Percentiles rank a stretch among this genome's conserved stretches.
Evolutionary conservation across 2,888 invertebrate genomes (phyloP).

Genomic region (Epinotia nisella): DNA sequence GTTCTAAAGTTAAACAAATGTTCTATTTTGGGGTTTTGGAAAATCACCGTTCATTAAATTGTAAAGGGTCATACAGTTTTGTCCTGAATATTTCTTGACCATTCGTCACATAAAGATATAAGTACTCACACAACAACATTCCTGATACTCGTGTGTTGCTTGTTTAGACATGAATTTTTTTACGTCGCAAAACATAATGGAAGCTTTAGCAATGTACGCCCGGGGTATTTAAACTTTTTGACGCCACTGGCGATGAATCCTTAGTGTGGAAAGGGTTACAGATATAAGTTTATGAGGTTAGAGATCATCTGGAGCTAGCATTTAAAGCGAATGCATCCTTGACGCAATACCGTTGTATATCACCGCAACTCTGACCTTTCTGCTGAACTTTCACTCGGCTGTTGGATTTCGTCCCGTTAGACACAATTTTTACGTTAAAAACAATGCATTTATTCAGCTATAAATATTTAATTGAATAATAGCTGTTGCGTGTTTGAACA

Average conservation of each 20-base stretch:
- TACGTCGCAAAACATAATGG: no score
- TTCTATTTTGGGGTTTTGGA: neutral
- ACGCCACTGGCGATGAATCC: neutral
- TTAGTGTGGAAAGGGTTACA: neutral
- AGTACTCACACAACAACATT: no score
- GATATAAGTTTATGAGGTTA: conserved; percentile 16
- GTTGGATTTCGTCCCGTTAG: conserved; percentile 24
- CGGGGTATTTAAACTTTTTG: neutral
- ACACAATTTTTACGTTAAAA: conserved; percentile 17
- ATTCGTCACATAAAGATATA: no score
- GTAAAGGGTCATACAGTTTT: no score
- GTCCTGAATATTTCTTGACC: no score
- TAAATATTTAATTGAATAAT: conserved; percentile 37
- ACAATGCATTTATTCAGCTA: conserved; percentile 22
- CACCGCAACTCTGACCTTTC: conserved; percentile 43
- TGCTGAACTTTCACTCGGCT: conserved; percentile 38
- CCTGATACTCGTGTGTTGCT: no score
- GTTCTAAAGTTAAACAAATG: neutral
- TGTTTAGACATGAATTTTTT: no score
- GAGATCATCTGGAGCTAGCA: conserved; percentile 29
- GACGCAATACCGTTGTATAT: conserved; percentile 40
- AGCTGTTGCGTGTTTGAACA: conserved; percentile 14
- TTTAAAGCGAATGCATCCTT: conserved; percentile 36
- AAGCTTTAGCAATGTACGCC: neutral
- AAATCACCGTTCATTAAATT: neutral